Conservation (phyloP, 2,888 invertebrate genomes). For the Chrysomela aeneicollis region DNA sequence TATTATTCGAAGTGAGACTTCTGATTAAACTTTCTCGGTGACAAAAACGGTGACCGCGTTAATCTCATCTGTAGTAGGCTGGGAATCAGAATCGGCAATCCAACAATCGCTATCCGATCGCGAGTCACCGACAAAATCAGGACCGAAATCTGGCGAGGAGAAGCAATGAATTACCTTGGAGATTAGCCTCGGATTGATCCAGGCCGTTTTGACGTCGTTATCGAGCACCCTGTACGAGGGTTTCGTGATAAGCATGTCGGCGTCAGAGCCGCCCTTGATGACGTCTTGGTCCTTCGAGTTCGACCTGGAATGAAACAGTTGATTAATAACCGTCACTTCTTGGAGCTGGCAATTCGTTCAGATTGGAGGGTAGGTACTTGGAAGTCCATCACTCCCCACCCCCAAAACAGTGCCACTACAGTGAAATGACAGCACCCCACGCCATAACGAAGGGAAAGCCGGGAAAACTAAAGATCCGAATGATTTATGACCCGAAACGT, state of each 20-base stretch:
- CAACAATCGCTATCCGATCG: background rate
- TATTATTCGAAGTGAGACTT: too few species aligned
- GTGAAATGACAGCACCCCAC: background rate
- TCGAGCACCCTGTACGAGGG: constrained; percentile 63
- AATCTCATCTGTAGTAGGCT: background rate
- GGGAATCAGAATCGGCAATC: background rate
- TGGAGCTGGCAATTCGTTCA: background rate
- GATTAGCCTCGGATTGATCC: constrained; percentile 68
- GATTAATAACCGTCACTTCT: background rate
- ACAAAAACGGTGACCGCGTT: too few species aligned
- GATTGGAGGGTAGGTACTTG: background rate
- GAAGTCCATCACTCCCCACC: background rate
- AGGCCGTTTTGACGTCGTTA: constrained; percentile 67
- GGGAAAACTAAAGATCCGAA: constrained; percentile 54
- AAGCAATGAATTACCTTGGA: constrained; percentile 63
- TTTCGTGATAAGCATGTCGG: constrained; percentile 62
- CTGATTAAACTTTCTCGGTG: too few species aligned
- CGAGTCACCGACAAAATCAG: constrained; percentile 10
- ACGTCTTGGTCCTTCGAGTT: constrained; percentile 50
- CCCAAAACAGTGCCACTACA: background rate
- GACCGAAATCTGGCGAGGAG: constrained; percentile 17
- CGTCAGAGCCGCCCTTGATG: constrained; percentile 42
- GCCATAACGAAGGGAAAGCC: constrained; percentile 49
- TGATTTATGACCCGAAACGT: constrained; percentile 59
- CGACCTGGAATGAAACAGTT: constrained; percentile 49